phyloP scores from a whole-genome alignment of 2,888 invertebrate genomes.

The Limnephilus auricula region DNA sequence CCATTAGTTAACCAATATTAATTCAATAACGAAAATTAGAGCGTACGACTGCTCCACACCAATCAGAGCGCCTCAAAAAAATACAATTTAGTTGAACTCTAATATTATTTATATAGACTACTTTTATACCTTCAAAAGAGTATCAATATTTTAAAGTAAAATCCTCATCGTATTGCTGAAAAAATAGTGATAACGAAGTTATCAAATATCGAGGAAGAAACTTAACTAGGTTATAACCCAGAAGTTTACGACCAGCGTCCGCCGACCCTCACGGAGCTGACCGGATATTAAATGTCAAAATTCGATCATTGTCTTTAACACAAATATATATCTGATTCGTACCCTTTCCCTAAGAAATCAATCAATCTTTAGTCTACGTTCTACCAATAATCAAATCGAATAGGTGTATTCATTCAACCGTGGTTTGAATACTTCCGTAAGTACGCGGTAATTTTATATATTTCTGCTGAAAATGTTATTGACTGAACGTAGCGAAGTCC shows the following conservation, averaged over 20 bases:
- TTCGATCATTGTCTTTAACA: neutral
- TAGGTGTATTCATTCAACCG: neutral
- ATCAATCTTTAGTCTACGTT: neutral
- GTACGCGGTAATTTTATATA: neutral
- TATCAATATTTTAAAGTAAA: too few species aligned
- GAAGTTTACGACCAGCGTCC: neutral
- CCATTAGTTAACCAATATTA: too few species aligned
- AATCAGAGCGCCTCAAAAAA: too few species aligned
- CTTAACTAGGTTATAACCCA: neutral
- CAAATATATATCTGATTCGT: neutral
- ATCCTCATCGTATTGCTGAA: neutral
- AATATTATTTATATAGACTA: too few species aligned
- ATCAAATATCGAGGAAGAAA: neutral
- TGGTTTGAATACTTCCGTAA: neutral
- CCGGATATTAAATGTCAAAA: neutral
- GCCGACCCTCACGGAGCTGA: neutral
- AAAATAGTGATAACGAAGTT: neutral
- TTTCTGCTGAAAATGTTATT: too few species aligned
- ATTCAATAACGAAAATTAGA: too few species aligned
- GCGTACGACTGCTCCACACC: too few species aligned
- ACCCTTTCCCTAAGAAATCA: neutral
- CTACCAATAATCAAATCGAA: neutral
- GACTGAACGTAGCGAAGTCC: too few species aligned
- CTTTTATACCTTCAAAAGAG: too few species aligned
- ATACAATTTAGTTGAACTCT: too few species aligned